Conservation (phyloP, 2,797 vertebrate species). For the Microctenopoma lineatum region DNA sequence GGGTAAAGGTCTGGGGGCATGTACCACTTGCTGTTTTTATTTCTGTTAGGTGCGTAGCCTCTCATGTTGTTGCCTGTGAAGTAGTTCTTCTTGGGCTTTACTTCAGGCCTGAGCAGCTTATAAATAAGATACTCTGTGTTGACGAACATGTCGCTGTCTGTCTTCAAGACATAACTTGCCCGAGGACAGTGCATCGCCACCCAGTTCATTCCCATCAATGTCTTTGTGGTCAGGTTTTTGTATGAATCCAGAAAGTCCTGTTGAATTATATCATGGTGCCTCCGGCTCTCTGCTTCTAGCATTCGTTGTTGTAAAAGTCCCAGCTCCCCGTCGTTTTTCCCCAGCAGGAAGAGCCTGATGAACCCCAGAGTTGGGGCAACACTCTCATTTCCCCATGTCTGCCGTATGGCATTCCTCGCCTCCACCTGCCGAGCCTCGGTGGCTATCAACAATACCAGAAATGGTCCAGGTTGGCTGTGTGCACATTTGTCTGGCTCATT, state of each 20-base stretch:
- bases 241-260: constrained; percentile 95
- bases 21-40: constrained; percentile 97
- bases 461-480: constrained; percentile 76
- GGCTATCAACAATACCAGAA: constrained; percentile 92
- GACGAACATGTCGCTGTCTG: constrained; percentile 98
- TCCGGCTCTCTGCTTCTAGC: constrained; percentile 90
- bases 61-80: constrained; percentile 97
- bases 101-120: constrained; percentile 90
- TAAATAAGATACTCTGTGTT: constrained; percentile 95
- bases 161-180: constrained; percentile 95
- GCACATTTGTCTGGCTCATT: constrained; percentile 92
- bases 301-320: constrained; percentile 83
- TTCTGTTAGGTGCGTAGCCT: constrained; percentile 91
- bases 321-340: constrained; percentile 79
- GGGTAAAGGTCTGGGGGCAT: constrained; percentile 94
- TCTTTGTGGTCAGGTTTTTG: constrained; percentile 96
- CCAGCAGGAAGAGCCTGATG: constrained; percentile 91
- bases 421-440: constrained; percentile 91
- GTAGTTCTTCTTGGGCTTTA: constrained; percentile 87
- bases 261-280: constrained; percentile 92
- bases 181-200: constrained; percentile 90
- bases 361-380: constrained; percentile 83
- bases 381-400: constrained; percentile 96
- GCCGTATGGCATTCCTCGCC: constrained; percentile 92
- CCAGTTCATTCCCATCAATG: constrained; percentile 99